phyloP scores from a whole-genome alignment of 2,888 invertebrate genomes.

The Cephus pygmeus region DNA sequence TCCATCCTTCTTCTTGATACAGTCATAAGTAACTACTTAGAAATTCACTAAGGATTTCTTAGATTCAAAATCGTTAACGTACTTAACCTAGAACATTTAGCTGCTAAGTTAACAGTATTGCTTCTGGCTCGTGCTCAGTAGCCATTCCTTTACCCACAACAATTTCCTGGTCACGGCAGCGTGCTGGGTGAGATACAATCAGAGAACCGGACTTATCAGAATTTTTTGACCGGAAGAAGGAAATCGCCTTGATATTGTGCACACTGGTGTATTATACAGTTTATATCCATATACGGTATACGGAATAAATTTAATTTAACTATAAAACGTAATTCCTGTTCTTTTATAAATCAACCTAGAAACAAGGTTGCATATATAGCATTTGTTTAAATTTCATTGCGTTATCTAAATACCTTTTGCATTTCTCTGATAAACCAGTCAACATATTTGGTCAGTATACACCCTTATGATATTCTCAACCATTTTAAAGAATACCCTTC shows the following conservation, averaged over 20 bases:
- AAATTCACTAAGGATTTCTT: slow-evolving; percentile 18
- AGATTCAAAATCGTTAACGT: slow-evolving; percentile 8
- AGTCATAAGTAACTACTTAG: not conserved
- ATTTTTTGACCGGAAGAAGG: not conserved
- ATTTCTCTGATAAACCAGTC: not conserved
- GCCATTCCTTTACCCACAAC: not conserved
- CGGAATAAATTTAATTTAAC: not conserved
- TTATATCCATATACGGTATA: not conserved
- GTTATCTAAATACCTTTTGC: not conserved
- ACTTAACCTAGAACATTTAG: not conserved
- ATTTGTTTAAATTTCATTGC: not conserved
- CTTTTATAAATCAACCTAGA: not conserved
- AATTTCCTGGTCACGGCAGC: not conserved
- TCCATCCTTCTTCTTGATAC: not conserved
- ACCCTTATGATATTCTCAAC: not conserved
- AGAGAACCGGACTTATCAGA: not conserved
- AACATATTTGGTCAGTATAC: not conserved
- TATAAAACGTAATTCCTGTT: not conserved
- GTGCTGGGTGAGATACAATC: not conserved
- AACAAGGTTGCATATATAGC: not conserved
- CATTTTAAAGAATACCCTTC: slow-evolving; percentile 15
- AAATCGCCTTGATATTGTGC: not conserved
- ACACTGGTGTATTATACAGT: not conserved
- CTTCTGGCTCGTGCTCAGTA: not conserved
- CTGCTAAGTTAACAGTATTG: not conserved